These are phyloP conservation scores for Cosmopolites sordidus DNA, from an alignment of 2,888 invertebrate species.

Conservation along the genomic window DNA sequence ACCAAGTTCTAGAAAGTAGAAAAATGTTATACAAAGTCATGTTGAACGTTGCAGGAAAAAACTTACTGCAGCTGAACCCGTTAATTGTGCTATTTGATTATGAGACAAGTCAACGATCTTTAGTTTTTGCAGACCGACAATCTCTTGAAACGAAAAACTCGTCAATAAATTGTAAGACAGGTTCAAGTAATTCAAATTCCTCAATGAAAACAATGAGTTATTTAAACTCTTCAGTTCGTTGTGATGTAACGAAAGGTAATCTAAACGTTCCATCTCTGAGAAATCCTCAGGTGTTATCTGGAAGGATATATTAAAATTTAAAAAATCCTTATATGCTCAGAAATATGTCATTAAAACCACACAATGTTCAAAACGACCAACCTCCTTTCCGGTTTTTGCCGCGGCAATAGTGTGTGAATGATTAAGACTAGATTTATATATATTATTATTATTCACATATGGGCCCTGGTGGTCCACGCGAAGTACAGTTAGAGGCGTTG, in stretches of 20 bases:
- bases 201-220: constrained; percentile 66
- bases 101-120: constrained; percentile 70
- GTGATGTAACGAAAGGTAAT: constrained; percentile 66
- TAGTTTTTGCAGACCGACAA: constrained; percentile 68
- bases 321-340: too few relatives aligned
- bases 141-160: constrained; percentile 76
- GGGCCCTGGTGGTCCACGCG: too few relatives aligned
- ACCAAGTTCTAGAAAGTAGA: constrained; percentile 61
- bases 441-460: too few relatives aligned
- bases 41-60: too few relatives aligned
- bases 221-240: constrained; percentile 70
- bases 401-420: too few relatives aligned
- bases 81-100: constrained; percentile 66
- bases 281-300: constrained; percentile 75
- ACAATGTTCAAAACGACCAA: too few relatives aligned
- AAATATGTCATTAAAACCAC: too few relatives aligned
- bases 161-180: constrained; percentile 70
- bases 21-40: too few relatives aligned
- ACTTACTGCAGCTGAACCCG: constrained; percentile 62
- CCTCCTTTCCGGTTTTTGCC: too few relatives aligned
- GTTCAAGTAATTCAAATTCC: constrained; percentile 65
- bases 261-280: constrained; percentile 63
- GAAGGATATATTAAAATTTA: constrained; percentile 7
- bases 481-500: too few relatives aligned
- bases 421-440: too few relatives aligned